Conservation (phyloP, 2,888 invertebrate species). For the Netelia inedita region DNA sequence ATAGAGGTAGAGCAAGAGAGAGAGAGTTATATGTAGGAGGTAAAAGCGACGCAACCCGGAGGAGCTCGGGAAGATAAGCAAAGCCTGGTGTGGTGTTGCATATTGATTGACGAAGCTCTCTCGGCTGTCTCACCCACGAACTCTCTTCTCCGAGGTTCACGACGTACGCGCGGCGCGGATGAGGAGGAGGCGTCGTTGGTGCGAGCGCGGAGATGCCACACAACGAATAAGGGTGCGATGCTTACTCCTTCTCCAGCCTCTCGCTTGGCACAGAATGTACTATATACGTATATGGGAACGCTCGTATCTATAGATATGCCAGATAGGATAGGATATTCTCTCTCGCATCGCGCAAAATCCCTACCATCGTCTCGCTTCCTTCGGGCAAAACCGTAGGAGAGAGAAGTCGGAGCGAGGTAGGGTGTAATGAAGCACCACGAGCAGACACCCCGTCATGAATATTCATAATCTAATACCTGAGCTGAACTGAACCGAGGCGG, state of each 20-base stretch:
- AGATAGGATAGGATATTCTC: conserved; percentile 43
- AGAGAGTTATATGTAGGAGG: conserved; percentile 47
- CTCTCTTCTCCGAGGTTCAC: conserved; percentile 43
- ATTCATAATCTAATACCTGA: conserved; percentile 85
- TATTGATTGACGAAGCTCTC: conserved; percentile 83
- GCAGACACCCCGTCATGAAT: conserved; percentile 85
- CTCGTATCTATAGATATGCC: not conserved
- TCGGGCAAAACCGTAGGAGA: conserved; percentile 55
- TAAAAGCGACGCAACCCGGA: conserved; percentile 54
- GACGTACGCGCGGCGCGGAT: conserved; percentile 63
- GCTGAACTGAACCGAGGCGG: conserved; percentile 82
- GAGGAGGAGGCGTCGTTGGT: conserved; percentile 69
- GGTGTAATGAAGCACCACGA: conserved; percentile 85
- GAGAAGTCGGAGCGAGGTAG: conserved; percentile 73
- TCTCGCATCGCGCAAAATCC: conserved; percentile 55
- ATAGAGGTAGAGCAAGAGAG: conserved; percentile 7
- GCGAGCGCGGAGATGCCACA: conserved; percentile 61
- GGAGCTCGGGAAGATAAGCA: conserved; percentile 81
- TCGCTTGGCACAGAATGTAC: conserved; percentile 6
- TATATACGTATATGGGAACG: conserved; percentile 29
- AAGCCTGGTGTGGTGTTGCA: conserved; percentile 83
- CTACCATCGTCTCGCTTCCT: conserved; percentile 50
- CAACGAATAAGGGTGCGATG: conserved; percentile 65
- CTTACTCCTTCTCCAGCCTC: not conserved
- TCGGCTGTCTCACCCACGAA: conserved; percentile 60